Percentiles rank a stretch among this genome's conserved stretches.
Conservation (phyloP, 1,140 invertebrate species). For the Drosophila murphyi region DNA sequence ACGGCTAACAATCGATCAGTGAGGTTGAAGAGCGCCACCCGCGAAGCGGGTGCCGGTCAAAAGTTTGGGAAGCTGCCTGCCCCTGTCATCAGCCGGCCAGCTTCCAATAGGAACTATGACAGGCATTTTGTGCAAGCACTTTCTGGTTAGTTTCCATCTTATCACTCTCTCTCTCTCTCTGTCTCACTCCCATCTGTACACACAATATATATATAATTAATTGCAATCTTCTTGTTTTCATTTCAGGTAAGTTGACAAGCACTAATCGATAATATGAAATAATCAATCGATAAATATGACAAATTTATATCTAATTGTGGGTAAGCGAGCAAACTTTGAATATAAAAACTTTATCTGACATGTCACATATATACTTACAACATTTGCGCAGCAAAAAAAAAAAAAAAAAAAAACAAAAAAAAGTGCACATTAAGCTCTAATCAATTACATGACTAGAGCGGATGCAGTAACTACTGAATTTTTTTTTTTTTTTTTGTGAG, state of each 20-base stretch:
- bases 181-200: not conserved
- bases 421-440: too few relatives aligned
- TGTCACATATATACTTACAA: too few relatives aligned
- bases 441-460: too few relatives aligned
- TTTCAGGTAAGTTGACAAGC: slow-evolving; percentile 71
- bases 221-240: slow-evolving; percentile 23
- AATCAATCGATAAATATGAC: slow-evolving; percentile 2
- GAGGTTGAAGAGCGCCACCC: slow-evolving; percentile 27
- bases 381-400: too few relatives aligned
- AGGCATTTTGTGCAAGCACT: slow-evolving; percentile 46
- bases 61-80: not conserved
- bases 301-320: slow-evolving; percentile 7
- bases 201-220: slow-evolving; percentile 10
- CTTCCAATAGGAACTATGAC: slow-evolving; percentile 17
- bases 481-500: too few relatives aligned
- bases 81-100: not conserved
- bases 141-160: slow-evolving; percentile 50
- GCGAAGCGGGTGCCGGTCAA: slow-evolving; percentile 1
- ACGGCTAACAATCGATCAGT: slow-evolving; percentile 22
- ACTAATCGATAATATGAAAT: not conserved
- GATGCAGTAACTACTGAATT: not conserved
- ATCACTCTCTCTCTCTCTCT: not conserved
- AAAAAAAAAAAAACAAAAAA: too few relatives aligned
- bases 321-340: slow-evolving; percentile 55
- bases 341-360: not conserved